Evolutionary conservation across 2,113 vertebrate genomes (phyloP).

Genomic region (Andinoacara biseriatus): DNA sequence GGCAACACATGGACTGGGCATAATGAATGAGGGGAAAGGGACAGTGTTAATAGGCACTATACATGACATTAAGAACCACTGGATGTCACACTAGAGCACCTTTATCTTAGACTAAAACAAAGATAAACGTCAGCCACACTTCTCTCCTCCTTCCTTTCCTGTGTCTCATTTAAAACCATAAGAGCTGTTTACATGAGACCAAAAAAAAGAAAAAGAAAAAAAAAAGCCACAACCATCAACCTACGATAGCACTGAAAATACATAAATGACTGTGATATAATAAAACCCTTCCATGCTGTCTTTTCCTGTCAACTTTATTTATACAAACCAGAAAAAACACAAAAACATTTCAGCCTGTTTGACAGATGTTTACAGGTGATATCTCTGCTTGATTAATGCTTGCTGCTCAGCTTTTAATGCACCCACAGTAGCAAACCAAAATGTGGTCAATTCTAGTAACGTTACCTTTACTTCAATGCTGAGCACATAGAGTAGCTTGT

Average conservation of each 20-base stretch:
- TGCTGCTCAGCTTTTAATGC: too few relatives aligned
- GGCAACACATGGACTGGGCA: background rate
- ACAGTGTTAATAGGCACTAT: background rate
- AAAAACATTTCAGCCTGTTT: too few relatives aligned
- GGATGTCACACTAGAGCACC: conserved; percentile 14
- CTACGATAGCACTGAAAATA: background rate
- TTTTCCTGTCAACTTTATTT: background rate
- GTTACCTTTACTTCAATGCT: too few relatives aligned
- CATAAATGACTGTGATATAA: background rate
- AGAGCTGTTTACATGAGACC: background rate
- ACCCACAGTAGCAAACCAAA: too few relatives aligned
- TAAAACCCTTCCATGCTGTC: background rate
- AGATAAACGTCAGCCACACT: background rate
- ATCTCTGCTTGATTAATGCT: too few relatives aligned
- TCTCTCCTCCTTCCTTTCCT: background rate
- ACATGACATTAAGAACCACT: conserved; percentile 1
- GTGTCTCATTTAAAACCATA: background rate
- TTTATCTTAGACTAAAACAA: background rate
- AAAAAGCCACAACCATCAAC: background rate
- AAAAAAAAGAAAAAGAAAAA: background rate
- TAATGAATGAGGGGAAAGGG: background rate
- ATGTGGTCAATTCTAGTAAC: too few relatives aligned
- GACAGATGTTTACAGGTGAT: too few relatives aligned
- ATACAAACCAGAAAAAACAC: too few relatives aligned
- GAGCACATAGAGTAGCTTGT: background rate